Evolutionary conservation across 2,113 vertebrate species (phyloP), one percentile per base, ranked within the genome.

Genomic region (Dicerorhinus sumatrensis): DNA sequence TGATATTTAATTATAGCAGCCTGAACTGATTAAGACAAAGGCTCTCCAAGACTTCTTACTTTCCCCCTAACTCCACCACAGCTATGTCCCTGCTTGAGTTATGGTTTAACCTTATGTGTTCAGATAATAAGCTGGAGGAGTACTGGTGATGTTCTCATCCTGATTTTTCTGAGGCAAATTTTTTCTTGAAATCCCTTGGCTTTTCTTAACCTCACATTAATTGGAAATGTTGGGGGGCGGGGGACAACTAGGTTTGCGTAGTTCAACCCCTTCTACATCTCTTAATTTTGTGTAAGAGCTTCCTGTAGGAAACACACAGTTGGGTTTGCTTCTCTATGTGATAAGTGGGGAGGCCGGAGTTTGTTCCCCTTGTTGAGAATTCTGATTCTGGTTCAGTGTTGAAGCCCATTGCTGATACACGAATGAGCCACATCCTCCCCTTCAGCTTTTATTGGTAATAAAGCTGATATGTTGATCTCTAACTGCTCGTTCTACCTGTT

Each of bases 251-350:
- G 16, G 3, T 63, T 56, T 36, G 23, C 16, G 18, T 16, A 5
- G 5, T 33, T 23, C 0, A n/a, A 46, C 5, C 18, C 76, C 7
- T 48, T 18, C 16, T 25, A 3, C 23, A 39, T 56, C 12, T 51
- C 10, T 36, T 48, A 27, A 18, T 79, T 84, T 31, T 60, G 46
- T 27, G 0, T 8, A 31, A 48, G 18, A 20, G 23, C 81, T 86
- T 25, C 23, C 23, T 25, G 2, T 2, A 20, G 39, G 9, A 46
- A 42, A 27, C 27, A 39, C 10, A 8, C 1, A 6, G 0, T 27
- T 60, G 23, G 27, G 8, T 8, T 33, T 39, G 29, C 20, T 67
- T 39, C 67, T 94, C 58, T 36, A 0, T 0, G 3, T 12, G 20
- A 5, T 11, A 13, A 51, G n/a, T 23, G 36, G 18, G 60, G n/a